These are phyloP conservation scores for Tenthredo distinguenda DNA, from an alignment of 2,888 invertebrate genomes.

Conservation along the genomic window DNA sequence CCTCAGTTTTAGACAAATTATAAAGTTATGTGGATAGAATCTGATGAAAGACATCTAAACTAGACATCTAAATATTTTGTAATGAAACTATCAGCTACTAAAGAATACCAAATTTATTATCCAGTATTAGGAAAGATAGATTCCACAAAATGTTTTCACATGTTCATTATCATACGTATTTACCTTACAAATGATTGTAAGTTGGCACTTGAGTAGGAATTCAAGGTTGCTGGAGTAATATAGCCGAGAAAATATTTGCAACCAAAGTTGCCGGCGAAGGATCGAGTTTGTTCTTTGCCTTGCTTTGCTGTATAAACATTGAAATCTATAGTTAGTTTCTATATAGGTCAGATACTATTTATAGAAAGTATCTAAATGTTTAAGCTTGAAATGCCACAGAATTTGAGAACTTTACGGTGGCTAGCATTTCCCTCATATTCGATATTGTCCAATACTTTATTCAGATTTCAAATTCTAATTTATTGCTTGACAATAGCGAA, in stretches of 20 bases:
- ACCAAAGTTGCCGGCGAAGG: background rate
- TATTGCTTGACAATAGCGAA: background rate
- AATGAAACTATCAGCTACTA: background rate
- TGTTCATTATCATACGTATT: background rate
- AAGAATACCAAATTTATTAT: background rate
- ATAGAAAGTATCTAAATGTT: slow-evolving; percentile 46
- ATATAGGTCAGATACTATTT: slow-evolving; percentile 53
- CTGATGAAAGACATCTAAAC: background rate
- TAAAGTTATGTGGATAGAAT: background rate
- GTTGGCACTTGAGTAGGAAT: background rate
- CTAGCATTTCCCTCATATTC: background rate
- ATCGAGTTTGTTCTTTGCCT: slow-evolving; percentile 24
- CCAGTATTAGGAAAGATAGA: background rate
- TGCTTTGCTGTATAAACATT: slow-evolving; percentile 44
- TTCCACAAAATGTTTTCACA: background rate
- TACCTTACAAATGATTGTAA: background rate
- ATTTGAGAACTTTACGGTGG: slow-evolving; percentile 33
- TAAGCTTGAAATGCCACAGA: slow-evolving; percentile 29
- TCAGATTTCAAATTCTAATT: background rate
- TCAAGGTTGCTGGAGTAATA: slow-evolving; percentile 21
- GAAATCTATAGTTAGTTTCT: slow-evolving; percentile 47
- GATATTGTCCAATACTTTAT: background rate
- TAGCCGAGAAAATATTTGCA: slow-evolving; percentile 19
- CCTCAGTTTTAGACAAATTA: background rate
- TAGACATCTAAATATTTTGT: too few species aligned